Evolutionary conservation across 2,797 vertebrate species (phyloP).

Genomic region (Argentina silus): DNA sequence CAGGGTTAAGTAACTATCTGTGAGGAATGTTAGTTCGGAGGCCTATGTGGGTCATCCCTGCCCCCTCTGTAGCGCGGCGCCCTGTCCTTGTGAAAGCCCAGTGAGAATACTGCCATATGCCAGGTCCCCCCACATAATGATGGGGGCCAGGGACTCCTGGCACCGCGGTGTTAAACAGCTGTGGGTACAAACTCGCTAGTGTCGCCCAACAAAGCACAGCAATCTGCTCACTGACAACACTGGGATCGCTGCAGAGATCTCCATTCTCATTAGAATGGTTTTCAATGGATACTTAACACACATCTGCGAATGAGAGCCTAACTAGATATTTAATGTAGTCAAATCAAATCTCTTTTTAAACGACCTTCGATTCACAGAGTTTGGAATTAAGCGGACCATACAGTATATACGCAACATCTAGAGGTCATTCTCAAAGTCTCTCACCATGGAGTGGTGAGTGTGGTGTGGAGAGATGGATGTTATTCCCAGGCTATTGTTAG

Average conservation of each 20-base stretch:
- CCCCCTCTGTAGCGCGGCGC: slow-evolving; percentile 46
- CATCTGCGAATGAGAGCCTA: slow-evolving; percentile 9
- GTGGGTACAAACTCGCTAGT: slow-evolving; percentile 67
- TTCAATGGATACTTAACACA: slow-evolving; percentile 15
- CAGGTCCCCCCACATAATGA: slow-evolving; percentile 70
- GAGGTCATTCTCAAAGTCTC: no score
- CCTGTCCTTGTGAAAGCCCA: slow-evolving; percentile 74
- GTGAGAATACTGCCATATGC: slow-evolving; percentile 78
- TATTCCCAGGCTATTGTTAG: not conserved
- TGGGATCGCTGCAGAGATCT: slow-evolving; percentile 50
- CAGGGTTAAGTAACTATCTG: slow-evolving; percentile 41
- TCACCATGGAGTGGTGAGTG: no score
- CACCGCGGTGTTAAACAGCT: slow-evolving; percentile 72
- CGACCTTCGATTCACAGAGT: slow-evolving; percentile 2
- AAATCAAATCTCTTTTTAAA: slow-evolving; percentile 12
- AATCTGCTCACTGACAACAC: slow-evolving; percentile 66
- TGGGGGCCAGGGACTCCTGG: slow-evolving; percentile 71
- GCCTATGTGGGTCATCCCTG: slow-evolving; percentile 49
- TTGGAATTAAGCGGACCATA: not conserved
- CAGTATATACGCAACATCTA: no score
- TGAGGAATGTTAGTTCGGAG: slow-evolving; percentile 51
- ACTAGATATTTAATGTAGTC: slow-evolving; percentile 16
- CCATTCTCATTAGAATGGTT: slow-evolving; percentile 50
- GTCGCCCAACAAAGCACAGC: slow-evolving; percentile 67
- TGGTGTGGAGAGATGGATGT: no score